These are phyloP conservation scores for Aphrophora alni DNA, from an alignment of 2,888 invertebrate genomes.

Conservation along the genomic window DNA sequence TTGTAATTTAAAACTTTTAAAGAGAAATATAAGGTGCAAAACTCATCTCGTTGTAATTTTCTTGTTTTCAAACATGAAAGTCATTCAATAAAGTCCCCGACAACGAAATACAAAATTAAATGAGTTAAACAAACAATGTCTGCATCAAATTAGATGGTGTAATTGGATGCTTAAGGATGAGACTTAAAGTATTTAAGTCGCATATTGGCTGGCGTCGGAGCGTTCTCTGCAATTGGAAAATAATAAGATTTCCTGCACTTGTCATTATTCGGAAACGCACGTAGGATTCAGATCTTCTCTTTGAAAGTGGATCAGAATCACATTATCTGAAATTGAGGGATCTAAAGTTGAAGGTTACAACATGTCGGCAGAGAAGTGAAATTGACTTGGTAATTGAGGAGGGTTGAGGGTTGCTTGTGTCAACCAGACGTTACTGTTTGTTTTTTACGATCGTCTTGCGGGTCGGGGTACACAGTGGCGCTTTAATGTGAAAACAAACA, in stretches of 20 bases:
- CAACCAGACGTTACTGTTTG: conserved; percentile 2
- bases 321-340: not conserved
- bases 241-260: not conserved
- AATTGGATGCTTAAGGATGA: not conserved
- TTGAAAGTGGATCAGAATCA: not conserved
- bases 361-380: not conserved
- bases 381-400: conserved; percentile 6
- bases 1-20: no score
- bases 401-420: not conserved
- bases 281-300: not conserved
- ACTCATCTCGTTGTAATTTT: no score
- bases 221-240: not conserved
- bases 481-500: not conserved
- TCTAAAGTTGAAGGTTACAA: conserved; percentile 2
- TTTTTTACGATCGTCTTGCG: not conserved
- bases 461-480: not conserved
- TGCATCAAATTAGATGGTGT: not conserved
- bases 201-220: not conserved
- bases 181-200: not conserved
- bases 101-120: no score
- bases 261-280: not conserved
- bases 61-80: no score
- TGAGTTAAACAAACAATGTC: not conserved
- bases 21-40: no score
- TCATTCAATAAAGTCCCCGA: no score